Percentiles rank a stretch among this genome's conserved stretches.
Evolutionary conservation across 1,140 invertebrate species (phyloP).

Genomic region (Helicoverpa armigera): DNA sequence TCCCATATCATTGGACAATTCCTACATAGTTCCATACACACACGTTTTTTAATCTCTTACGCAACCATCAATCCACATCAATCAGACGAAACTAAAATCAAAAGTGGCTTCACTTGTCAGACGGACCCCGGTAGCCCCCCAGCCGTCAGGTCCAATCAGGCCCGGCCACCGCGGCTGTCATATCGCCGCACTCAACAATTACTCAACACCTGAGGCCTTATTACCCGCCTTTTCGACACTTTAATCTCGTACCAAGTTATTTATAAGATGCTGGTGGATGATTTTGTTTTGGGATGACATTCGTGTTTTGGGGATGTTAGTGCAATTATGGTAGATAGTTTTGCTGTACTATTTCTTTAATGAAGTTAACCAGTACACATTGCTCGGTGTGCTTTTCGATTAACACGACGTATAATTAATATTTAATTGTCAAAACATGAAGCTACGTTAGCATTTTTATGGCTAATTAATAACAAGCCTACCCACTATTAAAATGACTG

Average conservation of each 20-base stretch:
- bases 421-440: too few species aligned
- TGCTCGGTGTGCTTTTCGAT: too few species aligned
- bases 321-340: not conserved
- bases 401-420: too few species aligned
- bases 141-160: constrained; percentile 47
- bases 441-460: too few species aligned
- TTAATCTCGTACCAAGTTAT: constrained; percentile 56
- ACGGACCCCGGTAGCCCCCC: not conserved
- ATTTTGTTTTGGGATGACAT: constrained; percentile 13
- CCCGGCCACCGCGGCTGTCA: constrained; percentile 45
- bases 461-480: too few species aligned
- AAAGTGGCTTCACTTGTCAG: not conserved
- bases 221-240: constrained; percentile 56
- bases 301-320: not conserved
- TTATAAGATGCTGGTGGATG: constrained; percentile 41
- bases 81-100: not conserved
- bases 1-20: too few species aligned
- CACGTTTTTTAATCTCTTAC: too few species aligned
- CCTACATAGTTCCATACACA: too few species aligned
- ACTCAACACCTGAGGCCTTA: constrained; percentile 51
- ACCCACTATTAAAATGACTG: not conserved
- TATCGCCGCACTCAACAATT: constrained; percentile 53
- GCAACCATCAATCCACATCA: not conserved
- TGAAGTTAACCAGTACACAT: too few species aligned
- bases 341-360: too few species aligned